Base-by-base conservation (phyloP, 2,797 vertebrate species). In the Gymnodraco acuticeps region DNA sequence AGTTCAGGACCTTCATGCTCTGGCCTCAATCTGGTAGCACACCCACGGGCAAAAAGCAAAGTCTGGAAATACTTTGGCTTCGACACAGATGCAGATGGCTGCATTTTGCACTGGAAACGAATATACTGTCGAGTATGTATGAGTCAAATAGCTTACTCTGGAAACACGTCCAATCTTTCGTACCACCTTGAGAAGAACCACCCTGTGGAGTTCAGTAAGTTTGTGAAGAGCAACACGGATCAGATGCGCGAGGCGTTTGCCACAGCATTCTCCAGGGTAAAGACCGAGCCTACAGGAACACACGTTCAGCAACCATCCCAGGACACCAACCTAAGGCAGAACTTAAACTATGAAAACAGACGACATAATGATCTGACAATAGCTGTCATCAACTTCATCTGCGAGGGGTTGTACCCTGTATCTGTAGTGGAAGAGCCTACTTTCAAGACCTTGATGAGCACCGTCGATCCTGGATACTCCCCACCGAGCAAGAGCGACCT, bases 41-140 rank as follows among this genome's bases (percentile, higher is more conserved):
- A 97, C 75, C 96, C 96, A 0, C 96, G 96, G 46, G 96, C 96
- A 83, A 98, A 98, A 88, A 98, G 97, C 93, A 97, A 97, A 92
- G 96, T 98, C 20, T 98, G 97, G 97, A 96, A 96, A 78, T 97
- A 98, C 91, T 98, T 97, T 83, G 96, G 97, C 75, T 97, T 98
- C 74, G 96, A 97, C 91, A 96, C 96, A 0, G 95, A 97, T 83
- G 96, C 96, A 0, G 96, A 97, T 53, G 96, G 96, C 81, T 97
- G 96, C 83, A 97, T 97, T 78, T 82, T 97, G 79, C 96, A 97
- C 88, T 97, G 97, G 96, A 97, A 96, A 80, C 93, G 95, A 65
- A 97, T 97, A 38, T 97, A 96, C 88, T 98, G 97, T 14, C 95
- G 96, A 3, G 95, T 98, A 42, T 98, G 97, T 81, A 95, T 96